Base-by-base conservation (phyloP, 1,140 invertebrate genomes). In the Phthorimaea operculella region DNA sequence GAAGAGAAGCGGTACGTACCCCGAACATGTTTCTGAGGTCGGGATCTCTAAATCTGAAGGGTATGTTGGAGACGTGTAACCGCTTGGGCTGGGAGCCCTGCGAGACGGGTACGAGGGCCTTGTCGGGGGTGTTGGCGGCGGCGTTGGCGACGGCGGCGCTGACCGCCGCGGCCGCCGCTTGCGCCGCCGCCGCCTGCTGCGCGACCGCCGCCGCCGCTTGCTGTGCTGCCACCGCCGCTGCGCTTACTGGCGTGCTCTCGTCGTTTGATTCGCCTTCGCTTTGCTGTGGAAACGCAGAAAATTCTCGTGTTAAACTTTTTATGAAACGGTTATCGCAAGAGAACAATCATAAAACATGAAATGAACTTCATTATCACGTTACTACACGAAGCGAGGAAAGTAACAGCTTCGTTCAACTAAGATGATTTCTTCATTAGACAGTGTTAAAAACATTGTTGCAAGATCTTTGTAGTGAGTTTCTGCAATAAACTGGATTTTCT, bases 21-120 rank as follows among this genome's bases (percentile, higher is more conserved):
- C 96, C 97, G 89, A 99, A 98, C 92, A 99, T 96, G 68, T 96
- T 93, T 83, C 96, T 92, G 57, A 99, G 90, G 87, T 99, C 98
- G 52, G 96, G 96, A 88, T 99, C 97, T 87, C 97, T 91, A 88
- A 98, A 99, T 77, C 97, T 89, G 89, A 99, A 99, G 63, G 98
- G 98, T 90, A 99, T 99, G 89, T 99, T 99, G 76, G 97, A 99
- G 72, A 99, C 96, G 78, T 97, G 96, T 60, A 96, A 90, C 71
- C 93, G 89, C 83, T 96, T 97, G 42, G 93, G 93, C 80, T 93
- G 93, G 52, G 79, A 87, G 59, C 72, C 83, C 58, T 85, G 78
- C 16, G 80, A 73, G 59, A 79, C 75, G 54, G 80, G 76, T n/a
- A 81, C 79, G 60, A 84, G 77, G 49, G 62, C 70, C 64, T 79